Percentiles rank a stretch among this genome's conserved stretches.
Evolutionary conservation across 2,888 invertebrate species (phyloP).

Genomic region (Galeopsomyia nigrocyanea): DNA sequence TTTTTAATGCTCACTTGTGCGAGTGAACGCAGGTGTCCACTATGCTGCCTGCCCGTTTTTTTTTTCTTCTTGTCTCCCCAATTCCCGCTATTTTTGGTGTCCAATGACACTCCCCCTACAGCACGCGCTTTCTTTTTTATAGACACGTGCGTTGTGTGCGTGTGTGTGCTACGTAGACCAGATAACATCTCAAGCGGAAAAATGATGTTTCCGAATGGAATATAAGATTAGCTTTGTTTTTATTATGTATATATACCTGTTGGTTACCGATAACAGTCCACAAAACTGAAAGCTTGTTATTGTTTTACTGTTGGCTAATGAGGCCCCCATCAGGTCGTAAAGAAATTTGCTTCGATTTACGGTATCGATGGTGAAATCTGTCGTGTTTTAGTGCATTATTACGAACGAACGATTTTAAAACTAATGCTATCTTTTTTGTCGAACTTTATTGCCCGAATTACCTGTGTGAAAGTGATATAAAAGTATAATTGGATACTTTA

Average conservation of each 20-base stretch:
- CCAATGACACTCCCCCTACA: slow-evolving; percentile 39
- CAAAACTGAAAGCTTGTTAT: slow-evolving; percentile 18
- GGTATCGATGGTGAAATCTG: slow-evolving; percentile 31
- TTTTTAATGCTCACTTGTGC: slow-evolving; percentile 48
- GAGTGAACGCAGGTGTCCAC: slow-evolving; percentile 44
- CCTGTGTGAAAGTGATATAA: too few relatives aligned
- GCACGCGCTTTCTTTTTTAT: slow-evolving; percentile 27
- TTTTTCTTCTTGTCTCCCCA: neutral
- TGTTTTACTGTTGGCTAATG: slow-evolving; percentile 32
- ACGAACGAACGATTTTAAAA: too few relatives aligned
- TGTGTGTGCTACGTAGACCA: slow-evolving; percentile 41
- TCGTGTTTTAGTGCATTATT: neutral
- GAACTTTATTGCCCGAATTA: too few relatives aligned
- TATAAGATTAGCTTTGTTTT: slow-evolving; percentile 40
- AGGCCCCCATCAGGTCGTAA: slow-evolving; percentile 23
- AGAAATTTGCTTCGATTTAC: slow-evolving; percentile 27
- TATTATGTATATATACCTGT: slow-evolving; percentile 38
- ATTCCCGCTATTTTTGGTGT: slow-evolving; percentile 39
- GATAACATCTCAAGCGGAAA: slow-evolving; percentile 48
- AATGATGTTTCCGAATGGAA: slow-evolving; percentile 44
- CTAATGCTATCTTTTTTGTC: too few relatives aligned
- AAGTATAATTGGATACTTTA: too few relatives aligned
- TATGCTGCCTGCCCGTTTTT: neutral
- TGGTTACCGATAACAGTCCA: slow-evolving; percentile 26
- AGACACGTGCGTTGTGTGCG: slow-evolving; percentile 42